Conservation (phyloP, 2,797 vertebrate species). For the Poeciliopsis gracilis region DNA sequence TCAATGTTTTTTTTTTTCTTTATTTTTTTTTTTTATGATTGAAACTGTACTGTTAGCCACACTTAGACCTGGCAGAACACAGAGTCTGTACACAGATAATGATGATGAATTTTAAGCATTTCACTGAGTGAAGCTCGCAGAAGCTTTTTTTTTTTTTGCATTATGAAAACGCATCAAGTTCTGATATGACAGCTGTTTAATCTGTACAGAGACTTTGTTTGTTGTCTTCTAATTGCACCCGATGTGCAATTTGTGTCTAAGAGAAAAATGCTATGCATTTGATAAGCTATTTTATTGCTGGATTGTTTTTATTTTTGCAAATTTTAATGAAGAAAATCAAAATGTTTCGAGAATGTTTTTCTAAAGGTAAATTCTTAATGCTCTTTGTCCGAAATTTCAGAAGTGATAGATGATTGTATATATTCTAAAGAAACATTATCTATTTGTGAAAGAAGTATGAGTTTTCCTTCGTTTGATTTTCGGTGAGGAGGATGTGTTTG, state of each 20-base stretch:
- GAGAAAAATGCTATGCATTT: constrained; percentile 87
- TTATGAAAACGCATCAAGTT: constrained; percentile 49
- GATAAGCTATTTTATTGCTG: constrained; percentile 78
- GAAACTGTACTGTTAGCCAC: constrained; percentile 22
- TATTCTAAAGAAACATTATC: constrained; percentile 43
- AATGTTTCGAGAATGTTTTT: constrained; percentile 53
- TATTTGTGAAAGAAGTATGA: constrained; percentile 44
- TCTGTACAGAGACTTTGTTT: constrained; percentile 43
- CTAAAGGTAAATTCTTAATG: constrained; percentile 43
- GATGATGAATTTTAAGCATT: constrained; percentile 27
- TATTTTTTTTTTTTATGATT: constrained; percentile 19
- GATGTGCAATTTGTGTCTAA: constrained; percentile 71
- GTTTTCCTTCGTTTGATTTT: constrained; percentile 34
- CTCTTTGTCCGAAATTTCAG: constrained; percentile 16
- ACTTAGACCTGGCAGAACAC: constrained; percentile 16
- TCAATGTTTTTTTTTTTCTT: constrained; percentile 4
- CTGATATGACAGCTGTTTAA: constrained; percentile 57
- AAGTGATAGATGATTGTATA: constrained; percentile 56
- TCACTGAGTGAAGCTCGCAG: constrained; percentile 39
- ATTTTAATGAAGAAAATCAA: constrained; percentile 72
- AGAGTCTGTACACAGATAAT: constrained; percentile 2
- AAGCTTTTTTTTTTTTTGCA: constrained; percentile 44
- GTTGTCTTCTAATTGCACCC: constrained; percentile 64
- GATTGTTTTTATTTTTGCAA: constrained; percentile 60
- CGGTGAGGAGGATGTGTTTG: constrained; percentile 20